Conservation (phyloP, 2,888 invertebrate genomes). For the Torymus tubicola region DNA sequence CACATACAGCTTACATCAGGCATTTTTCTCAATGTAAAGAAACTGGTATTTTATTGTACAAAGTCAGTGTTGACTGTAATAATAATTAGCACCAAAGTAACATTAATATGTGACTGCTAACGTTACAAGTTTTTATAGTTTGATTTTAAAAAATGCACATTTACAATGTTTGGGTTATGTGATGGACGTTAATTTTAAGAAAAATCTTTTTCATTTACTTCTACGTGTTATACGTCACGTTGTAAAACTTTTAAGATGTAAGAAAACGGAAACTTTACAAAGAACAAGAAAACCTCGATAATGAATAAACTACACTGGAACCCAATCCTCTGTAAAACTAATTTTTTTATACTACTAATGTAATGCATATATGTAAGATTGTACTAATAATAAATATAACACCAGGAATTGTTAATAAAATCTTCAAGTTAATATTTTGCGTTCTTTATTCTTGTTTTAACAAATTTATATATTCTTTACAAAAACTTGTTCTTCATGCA, state of each 20-base stretch:
- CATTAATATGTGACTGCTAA: background rate
- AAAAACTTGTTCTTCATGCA: conserved; percentile 27
- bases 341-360: conserved; percentile 23
- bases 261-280: no score
- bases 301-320: background rate
- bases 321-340: background rate
- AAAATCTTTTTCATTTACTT: no score
- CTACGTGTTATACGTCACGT: no score
- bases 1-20: background rate
- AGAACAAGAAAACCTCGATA: background rate
- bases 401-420: conserved; percentile 37
- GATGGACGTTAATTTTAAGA: no score
- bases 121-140: conserved; percentile 2
- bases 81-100: conserved; percentile 13
- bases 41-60: conserved; percentile 20
- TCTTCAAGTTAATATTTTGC: conserved; percentile 4
- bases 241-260: no score
- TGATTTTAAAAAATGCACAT: background rate
- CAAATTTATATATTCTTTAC: conserved; percentile 38
- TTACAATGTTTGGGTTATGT: no score
- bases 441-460: conserved; percentile 38
- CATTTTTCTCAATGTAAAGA: background rate
- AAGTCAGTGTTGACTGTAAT: conserved; percentile 8
- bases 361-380: conserved; percentile 21
- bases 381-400: background rate